phyloP scores from a whole-genome alignment of 2,888 invertebrate species.

The Vannuccia rotundouncinata region DNA sequence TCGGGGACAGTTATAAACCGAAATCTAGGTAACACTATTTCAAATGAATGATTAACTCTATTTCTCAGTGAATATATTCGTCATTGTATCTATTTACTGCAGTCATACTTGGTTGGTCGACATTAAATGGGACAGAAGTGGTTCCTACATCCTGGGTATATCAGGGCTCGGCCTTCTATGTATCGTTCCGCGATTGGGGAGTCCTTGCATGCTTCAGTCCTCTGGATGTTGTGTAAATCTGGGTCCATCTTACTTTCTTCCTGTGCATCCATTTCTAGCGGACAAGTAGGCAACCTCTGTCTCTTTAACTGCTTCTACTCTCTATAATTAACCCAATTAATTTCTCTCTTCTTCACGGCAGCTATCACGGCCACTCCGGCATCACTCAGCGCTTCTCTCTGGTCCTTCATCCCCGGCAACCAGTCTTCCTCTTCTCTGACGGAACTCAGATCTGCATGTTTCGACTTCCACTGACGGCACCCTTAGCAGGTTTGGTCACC shows the following conservation, averaged over 20 bases:
- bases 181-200: slow-evolving; percentile 47
- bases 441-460: slow-evolving; percentile 52
- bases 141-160: slow-evolving; percentile 9
- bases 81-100: background rate
- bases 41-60: too few species aligned
- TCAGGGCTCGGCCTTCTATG: slow-evolving; percentile 27
- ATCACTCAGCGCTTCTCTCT: slow-evolving; percentile 50
- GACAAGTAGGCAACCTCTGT: background rate
- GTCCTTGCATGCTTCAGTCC: slow-evolving; percentile 48
- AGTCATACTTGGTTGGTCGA: slow-evolving; percentile 19
- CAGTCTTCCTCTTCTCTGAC: slow-evolving; percentile 52
- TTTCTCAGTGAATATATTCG: background rate
- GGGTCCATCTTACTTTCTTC: slow-evolving; percentile 50
- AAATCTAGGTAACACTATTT: slow-evolving; percentile 1
- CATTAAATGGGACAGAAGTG: slow-evolving; percentile 25
- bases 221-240: slow-evolving; percentile 48
- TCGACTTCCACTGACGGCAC: slow-evolving; percentile 43
- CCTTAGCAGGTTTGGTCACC: background rate
- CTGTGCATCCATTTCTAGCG: slow-evolving; percentile 48
- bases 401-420: slow-evolving; percentile 49
- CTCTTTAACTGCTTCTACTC: background rate
- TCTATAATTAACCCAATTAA: too few species aligned
- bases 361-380: slow-evolving; percentile 11
- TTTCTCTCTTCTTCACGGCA: background rate
- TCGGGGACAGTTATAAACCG: background rate